Evolutionary conservation across 2,888 invertebrate species (phyloP).

Genomic region (Myathropa florea): DNA sequence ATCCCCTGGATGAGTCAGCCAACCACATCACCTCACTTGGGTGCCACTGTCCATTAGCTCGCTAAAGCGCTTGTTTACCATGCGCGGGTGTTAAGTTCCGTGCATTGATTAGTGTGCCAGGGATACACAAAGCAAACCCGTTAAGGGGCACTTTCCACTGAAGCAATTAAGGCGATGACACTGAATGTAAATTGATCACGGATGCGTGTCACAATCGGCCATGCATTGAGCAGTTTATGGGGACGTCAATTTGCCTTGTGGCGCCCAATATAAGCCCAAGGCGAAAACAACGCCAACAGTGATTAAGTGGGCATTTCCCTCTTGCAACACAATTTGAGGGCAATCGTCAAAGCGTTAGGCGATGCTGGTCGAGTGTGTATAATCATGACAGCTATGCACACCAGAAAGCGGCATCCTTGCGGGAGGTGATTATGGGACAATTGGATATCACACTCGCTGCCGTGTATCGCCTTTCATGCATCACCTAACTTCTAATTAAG

Average conservation of each 20-base stretch:
- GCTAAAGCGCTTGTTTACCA: neutral
- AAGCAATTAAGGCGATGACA: constrained; percentile 13
- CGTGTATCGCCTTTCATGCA: constrained; percentile 53
- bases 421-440: neutral
- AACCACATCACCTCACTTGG: neutral
- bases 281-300: neutral
- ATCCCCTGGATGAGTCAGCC: too few relatives aligned
- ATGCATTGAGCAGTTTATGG: neutral
- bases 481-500: constrained; percentile 59
- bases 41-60: neutral
- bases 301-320: neutral
- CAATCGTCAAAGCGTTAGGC: too few relatives aligned
- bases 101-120: constrained; percentile 1
- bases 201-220: neutral
- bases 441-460: constrained; percentile 1
- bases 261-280: neutral
- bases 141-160: neutral
- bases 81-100: constrained; percentile 15
- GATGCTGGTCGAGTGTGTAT: too few relatives aligned
- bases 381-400: neutral
- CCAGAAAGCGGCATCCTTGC: neutral
- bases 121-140: neutral
- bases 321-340: neutral
- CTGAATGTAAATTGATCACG: constrained; percentile 7
- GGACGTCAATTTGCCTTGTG: neutral